These are phyloP conservation scores for Hypsibius dujardini DNA, from an alignment of 1,140 invertebrate genomes.

Conservation along the genomic window DNA sequence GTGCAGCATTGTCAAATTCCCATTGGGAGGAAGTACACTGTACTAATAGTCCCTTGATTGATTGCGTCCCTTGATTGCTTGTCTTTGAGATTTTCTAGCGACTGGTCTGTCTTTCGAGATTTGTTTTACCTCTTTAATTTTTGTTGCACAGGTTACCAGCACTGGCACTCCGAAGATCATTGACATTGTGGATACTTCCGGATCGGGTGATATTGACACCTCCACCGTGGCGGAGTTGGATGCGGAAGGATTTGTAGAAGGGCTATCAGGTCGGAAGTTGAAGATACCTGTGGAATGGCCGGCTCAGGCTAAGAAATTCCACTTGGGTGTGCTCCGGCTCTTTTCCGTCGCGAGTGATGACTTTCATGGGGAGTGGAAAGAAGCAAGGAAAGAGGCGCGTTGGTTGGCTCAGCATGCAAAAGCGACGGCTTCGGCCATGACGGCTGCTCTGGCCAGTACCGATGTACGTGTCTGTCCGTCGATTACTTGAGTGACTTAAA, in stretches of 20 bases:
- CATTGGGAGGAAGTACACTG: too few species aligned
- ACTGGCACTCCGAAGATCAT: constrained; percentile 79
- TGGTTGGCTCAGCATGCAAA: constrained; percentile 60
- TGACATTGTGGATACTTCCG: constrained; percentile 82
- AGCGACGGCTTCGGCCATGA: background rate
- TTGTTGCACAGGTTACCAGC: constrained; percentile 49
- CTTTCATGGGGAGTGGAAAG: constrained; percentile 31
- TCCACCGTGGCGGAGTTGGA: constrained; percentile 54
- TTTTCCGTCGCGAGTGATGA: background rate
- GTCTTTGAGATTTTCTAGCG: too few species aligned
- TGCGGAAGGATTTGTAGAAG: constrained; percentile 50
- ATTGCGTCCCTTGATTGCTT: too few species aligned
- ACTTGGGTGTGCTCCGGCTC: constrained; percentile 31
- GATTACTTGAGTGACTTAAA: too few species aligned
- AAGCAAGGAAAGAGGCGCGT: constrained; percentile 57
- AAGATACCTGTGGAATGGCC: constrained; percentile 67
- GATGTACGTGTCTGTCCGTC: too few species aligned
- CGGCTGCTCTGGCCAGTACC: too few species aligned
- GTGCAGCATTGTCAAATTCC: too few species aligned
- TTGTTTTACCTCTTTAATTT: too few species aligned
- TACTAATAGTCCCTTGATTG: too few species aligned
- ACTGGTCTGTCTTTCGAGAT: too few species aligned
- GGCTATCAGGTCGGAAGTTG: constrained; percentile 66
- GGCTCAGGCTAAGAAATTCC: constrained; percentile 62
- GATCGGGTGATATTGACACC: constrained; percentile 82